Conservation (phyloP, 2,797 vertebrate genomes). For the Takifugu ocellatus region DNA sequence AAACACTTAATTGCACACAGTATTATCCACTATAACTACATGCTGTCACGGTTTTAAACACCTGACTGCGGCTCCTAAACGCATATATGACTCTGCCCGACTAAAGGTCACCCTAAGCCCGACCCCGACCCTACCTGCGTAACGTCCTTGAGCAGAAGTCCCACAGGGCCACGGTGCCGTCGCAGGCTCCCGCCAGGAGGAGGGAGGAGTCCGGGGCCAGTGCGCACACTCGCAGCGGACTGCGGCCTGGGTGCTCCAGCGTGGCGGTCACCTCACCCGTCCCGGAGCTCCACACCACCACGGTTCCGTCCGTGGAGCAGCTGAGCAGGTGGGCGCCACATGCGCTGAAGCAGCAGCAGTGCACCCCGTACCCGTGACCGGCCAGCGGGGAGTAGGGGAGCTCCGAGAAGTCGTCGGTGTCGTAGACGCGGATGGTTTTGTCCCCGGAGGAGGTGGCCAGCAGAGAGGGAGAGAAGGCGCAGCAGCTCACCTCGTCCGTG, state of each 20-base stretch:
- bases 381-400: slow-evolving; percentile 77
- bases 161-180: slow-evolving; percentile 83
- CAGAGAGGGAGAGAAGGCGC: slow-evolving; percentile 77
- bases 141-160: slow-evolving; percentile 62
- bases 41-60: too few relatives aligned
- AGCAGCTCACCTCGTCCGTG: slow-evolving; percentile 81
- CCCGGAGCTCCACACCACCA: slow-evolving; percentile 66
- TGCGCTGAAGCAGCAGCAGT: slow-evolving; percentile 85
- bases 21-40: too few relatives aligned
- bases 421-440: slow-evolving; percentile 83
- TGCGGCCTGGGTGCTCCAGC: slow-evolving; percentile 76
- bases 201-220: slow-evolving; percentile 67
- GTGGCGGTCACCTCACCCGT: slow-evolving; percentile 63
- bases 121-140: slow-evolving; percentile 66
- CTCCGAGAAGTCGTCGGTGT: slow-evolving; percentile 72
- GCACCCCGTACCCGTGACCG: slow-evolving; percentile 81
- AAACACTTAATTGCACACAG: too few relatives aligned
- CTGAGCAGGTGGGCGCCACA: slow-evolving; percentile 78
- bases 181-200: slow-evolving; percentile 77
- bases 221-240: slow-evolving; percentile 80
- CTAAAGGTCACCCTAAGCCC: too few relatives aligned
- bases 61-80: too few relatives aligned
- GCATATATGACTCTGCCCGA: too few relatives aligned
- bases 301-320: slow-evolving; percentile 83
- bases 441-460: slow-evolving; percentile 84